Evolutionary conservation across 2,113 vertebrate species (phyloP).

Genomic region (Corapipo altera): DNA sequence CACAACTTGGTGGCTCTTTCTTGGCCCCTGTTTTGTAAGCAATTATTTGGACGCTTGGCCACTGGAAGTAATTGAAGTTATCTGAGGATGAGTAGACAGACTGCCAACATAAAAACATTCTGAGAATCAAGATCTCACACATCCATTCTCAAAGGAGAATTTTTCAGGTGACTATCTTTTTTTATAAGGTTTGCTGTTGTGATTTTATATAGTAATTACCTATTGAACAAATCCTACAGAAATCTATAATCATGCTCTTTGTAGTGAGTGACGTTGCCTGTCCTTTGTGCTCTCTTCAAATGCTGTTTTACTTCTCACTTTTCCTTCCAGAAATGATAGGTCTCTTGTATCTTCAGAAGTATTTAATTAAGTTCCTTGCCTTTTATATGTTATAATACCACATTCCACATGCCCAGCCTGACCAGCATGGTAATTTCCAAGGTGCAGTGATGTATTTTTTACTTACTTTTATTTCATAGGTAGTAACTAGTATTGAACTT

Average conservation of each 20-base stretch:
- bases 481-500: constrained; percentile 27
- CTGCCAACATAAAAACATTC: background rate
- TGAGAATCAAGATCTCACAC: background rate
- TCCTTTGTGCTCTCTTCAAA: background rate
- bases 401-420: background rate
- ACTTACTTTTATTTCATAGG: constrained; percentile 8
- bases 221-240: background rate
- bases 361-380: background rate
- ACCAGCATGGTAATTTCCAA: background rate
- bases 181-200: background rate
- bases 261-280: background rate
- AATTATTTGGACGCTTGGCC: background rate
- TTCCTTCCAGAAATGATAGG: background rate
- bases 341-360: background rate
- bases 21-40: background rate
- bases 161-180: background rate
- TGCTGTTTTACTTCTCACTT: background rate
- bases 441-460: background rate
- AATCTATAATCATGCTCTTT: background rate
- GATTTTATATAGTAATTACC: background rate
- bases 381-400: background rate
- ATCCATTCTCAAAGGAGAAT: background rate
- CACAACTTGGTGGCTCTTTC: background rate
- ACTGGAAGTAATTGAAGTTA: background rate
- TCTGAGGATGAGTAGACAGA: background rate